Evolutionary conservation across 2,113 vertebrate species (phyloP), one percentile per base, ranked within the genome.

Genomic region (Lophochroa leadbeateri): DNA sequence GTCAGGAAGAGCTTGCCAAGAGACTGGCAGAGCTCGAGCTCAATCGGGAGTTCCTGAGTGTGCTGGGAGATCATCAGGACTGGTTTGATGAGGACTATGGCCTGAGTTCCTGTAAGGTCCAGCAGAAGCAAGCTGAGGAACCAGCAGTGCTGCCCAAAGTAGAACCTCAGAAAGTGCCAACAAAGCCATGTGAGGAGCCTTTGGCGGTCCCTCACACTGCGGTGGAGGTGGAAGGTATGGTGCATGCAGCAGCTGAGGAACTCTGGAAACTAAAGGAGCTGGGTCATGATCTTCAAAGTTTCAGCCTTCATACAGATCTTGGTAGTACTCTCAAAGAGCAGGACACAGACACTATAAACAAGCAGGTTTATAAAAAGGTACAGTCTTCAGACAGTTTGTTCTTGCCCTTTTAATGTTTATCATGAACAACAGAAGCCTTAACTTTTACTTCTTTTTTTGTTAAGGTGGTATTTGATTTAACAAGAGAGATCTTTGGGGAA

Each of bases 1-100:
- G 99, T 43, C 99, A 99, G 95, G 98, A 99, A 86, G 99, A 99
- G 91, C 98, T 99, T 37, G 99, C 98, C 86, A 99, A 99, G 96
- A 98, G 99, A 79, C 98, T 99, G 57, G 98, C 99, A 9, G 99
- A 99, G 95, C 98, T 99, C 94, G 99, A 99, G 97, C 98, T 99
- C 90, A 99, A 97, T 94, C 98, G 98, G 2, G 99, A 99, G 84
- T 98, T 99, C 75, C 97, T 99, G 19, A 98, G 98, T 8, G 98
- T 97, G 21, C 95, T 99, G n/a, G 98, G 98, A 78, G 99, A 99
- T 52, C 99, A 99, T 61, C 99, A 99, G 63, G 99, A 99, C 96
- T 99, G 99, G 99, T 99, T 99, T 96, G 99, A 99, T 95, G 99
- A 99, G 96, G 99, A 99, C 98, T 99, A 99, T 96, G 99, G 99